Evolutionary conservation across 2,888 invertebrate species (phyloP).

Genomic region (Epistrophe grossulariae): DNA sequence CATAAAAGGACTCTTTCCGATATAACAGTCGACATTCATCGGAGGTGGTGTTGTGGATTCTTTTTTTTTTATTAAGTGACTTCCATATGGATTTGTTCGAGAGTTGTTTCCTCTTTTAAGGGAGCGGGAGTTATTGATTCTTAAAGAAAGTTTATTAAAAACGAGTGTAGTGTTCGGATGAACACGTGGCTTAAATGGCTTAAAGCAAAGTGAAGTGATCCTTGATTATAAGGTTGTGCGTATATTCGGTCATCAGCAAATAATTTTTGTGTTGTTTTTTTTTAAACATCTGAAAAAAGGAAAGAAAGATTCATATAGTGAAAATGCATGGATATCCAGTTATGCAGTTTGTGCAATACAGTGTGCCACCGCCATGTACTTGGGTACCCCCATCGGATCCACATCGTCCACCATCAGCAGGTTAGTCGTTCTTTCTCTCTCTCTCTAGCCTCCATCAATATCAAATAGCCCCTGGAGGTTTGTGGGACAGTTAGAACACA

Average conservation of each 20-base stretch:
- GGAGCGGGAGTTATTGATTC: constrained; percentile 64
- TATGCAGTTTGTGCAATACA: constrained; percentile 88
- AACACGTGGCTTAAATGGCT: constrained; percentile 68
- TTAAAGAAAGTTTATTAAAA: constrained; percentile 2
- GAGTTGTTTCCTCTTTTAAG: constrained; percentile 24
- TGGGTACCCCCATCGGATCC: constrained; percentile 83
- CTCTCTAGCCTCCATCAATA: neutral
- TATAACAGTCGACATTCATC: constrained; percentile 32
- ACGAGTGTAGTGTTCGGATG: constrained; percentile 34
- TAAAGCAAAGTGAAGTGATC: constrained; percentile 51
- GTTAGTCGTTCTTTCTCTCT: constrained; percentile 57
- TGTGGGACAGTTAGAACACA: constrained; percentile 2
- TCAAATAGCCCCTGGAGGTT: neutral
- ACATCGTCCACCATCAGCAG: constrained; percentile 79
- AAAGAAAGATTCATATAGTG: constrained; percentile 54
- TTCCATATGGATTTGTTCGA: constrained; percentile 65
- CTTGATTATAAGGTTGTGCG: constrained; percentile 39
- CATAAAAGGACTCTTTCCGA: constrained; percentile 37
- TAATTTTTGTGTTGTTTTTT: neutral
- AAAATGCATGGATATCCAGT: constrained; percentile 87
- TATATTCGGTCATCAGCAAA: neutral
- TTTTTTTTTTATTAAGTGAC: constrained; percentile 40
- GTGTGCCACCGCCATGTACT: constrained; percentile 84
- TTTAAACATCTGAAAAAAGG: constrained; percentile 4
- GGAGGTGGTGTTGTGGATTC: constrained; percentile 26